Base-by-base conservation (phyloP, 2,797 vertebrate genomes). In the Ctenopoma multispine region DNA sequence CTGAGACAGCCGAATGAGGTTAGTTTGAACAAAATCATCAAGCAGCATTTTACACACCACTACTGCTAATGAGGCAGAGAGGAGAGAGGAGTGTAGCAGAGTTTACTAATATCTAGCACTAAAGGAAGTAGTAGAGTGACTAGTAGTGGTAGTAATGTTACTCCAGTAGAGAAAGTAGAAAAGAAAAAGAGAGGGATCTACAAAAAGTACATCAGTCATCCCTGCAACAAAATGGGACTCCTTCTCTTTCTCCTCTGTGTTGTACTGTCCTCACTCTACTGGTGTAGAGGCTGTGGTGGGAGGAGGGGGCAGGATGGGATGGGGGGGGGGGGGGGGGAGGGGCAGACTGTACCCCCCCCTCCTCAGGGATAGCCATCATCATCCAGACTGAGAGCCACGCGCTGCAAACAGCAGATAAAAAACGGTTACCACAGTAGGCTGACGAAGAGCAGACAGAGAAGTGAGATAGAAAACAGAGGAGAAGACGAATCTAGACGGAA, bases 351-450 rank as follows among this genome's bases (percentile, higher is more conserved):
- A 77, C 81, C 84, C 51, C 79, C 75, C 51, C 77, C 75, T 92
- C 95, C 92, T 99, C 95, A 99, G 68, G 97, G 98, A 88, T 98
- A 94, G 84, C 96, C 97, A 17, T 99, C 97, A 61, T 99, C 98
- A 92, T 98, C 97, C 89, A 96, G 92, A 95, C 97, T 98, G 83
- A 99, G 90, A 43, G 97, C 97, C 90, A 99, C 97, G 69, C 97
- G 96, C 98, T 99, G 96, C 84, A 92, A 93, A 95, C 85, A 94
- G 84, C 92, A 91, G 92, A 92, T 92, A 93, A 91, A 94, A 88
- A 89, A 91, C 83, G 23, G 90, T 91, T 92, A 92, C 69, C 80
- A 89, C 72, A 75, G 67, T 4, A 61, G 80, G 75, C 69, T 63
- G 74, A 48, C 49, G 41, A 68, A 60, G 62, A 43, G 41, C 53